Evolutionary conservation across 2,797 vertebrate species (phyloP), one percentile per base, ranked within the genome.

Genomic region (Vipera ursinii): DNA sequence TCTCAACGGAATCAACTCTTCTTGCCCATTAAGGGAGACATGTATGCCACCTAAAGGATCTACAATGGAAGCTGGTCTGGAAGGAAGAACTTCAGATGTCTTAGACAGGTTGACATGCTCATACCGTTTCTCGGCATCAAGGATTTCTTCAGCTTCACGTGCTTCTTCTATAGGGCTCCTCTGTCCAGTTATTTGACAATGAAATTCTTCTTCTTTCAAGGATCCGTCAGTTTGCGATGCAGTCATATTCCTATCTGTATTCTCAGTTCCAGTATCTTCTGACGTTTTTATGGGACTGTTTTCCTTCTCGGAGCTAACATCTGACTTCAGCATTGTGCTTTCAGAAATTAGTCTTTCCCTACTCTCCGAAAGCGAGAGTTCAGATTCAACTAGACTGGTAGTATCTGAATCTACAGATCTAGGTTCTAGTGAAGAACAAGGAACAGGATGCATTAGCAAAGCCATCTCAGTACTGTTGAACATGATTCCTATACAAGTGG

Each of bases 361-460:
- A 91, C 97, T 97, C 92, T 97, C 97, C 51, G 97, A 97, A 1
- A 98, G 98, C 0, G 98, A 99, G 7, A 98, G 95, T 94, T 99
- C 99, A 0, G 99, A 99, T 93, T 98, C 99, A 0, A 98, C 97
- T 60, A 99, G 96, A 96, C 99, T 99, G 51, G 98, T 98, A 90
- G 98, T 98, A 93, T 99, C 99, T 0, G 99, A 99, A 92, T 98
- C 98, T 7, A 95, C 96, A 28, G 98, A 98, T 26, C 97, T 97
- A 3, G 96, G 95, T n/a, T 98, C 97, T 4, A 93, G 95, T 5
- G 93, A 95, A 28, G 98, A 95, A 0, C 96, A 96, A 4, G 96
- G 92, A 1, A 96, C 94, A 0, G 98, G 98, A 14, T 98, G 98
- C 97, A 99, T 98, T 90, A 99, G 97, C 6, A 99, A 97, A 78